Evolutionary conservation across 2,888 invertebrate genomes (phyloP), one percentile per base, ranked within the genome.

Genomic region (Periphyllus acericola): DNA sequence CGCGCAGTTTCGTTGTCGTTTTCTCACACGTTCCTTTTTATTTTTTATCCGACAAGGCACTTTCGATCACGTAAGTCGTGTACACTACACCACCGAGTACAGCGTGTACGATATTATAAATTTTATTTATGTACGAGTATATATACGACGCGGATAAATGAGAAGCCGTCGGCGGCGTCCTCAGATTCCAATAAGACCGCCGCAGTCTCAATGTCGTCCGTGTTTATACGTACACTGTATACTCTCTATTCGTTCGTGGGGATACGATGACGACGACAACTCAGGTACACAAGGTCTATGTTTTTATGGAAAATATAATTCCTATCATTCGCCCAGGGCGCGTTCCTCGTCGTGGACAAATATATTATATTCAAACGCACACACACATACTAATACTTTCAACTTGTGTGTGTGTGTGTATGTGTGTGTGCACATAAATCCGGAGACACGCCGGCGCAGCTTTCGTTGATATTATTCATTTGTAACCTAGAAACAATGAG

Each of bases 1-100:
- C 78, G 6, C 46, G 14, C 60, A 60, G 60, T 80, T 80, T 80
- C 80, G 36, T n/a, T n/a, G n/a, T 79, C 36, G 60, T 80, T 36
- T 60, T 80, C 25, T 72, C 34, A 19, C 34, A 36, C 72, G 34
- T 34, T 32, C 34, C 1, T 34, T 32, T 19, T 14, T 79, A 52
- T n/a, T 34, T 55, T 19, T 25, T 17, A 79, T 34, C 34, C 79
- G 25, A 55, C 55, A 52, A 55, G 55, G 34, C 79, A 79, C 79
- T 79, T 79, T 79, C 79, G 79, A 60, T 79, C 55, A 55, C 79
- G 55, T 79, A 79, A 79, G 79, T 79, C 79, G 79, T 79, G 79
- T 60, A 25, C 32, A 55, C 55, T n/a, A 11, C 32, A 78, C n/a
- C 14, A 17, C 78, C 46, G 14, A 3, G 29, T 2, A 32, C 4